Evolutionary conservation across 2,113 vertebrate species (phyloP).

Genomic region (Oxyruncus cristatus): DNA sequence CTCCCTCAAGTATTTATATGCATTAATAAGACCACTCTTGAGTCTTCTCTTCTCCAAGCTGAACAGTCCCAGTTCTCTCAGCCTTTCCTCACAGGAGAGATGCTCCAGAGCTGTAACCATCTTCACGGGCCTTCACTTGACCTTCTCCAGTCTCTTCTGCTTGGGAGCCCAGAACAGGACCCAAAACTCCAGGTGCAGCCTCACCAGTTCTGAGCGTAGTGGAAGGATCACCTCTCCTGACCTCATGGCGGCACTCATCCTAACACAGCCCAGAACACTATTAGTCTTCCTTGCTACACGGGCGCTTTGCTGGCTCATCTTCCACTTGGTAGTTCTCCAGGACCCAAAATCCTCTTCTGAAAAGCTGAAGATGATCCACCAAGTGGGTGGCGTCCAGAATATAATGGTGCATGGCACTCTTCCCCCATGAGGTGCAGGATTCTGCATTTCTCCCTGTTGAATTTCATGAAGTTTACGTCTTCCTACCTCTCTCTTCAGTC

Average conservation of each 20-base stretch:
- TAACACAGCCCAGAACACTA: not conserved
- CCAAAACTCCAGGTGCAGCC: not conserved
- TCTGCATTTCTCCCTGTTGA: not conserved
- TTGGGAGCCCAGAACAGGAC: not conserved
- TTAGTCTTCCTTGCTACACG: not conserved
- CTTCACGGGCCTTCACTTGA: not conserved
- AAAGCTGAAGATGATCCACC: not conserved
- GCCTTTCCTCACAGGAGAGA: not conserved
- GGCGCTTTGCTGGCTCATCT: rapidly evolving
- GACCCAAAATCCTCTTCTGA: not conserved
- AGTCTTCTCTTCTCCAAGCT: not conserved
- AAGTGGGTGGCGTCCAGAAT: not conserved
- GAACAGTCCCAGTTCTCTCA: not conserved
- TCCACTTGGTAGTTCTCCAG: not conserved
- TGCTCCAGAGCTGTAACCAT: not conserved
- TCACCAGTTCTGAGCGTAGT: not conserved
- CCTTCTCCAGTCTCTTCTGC: not conserved
- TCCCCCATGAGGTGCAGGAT: not conserved
- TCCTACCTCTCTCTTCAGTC: not conserved
- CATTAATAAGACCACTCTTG: not conserved
- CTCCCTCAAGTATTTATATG: not conserved
- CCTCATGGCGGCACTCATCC: not conserved
- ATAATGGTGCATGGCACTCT: not conserved
- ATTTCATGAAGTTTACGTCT: not conserved
- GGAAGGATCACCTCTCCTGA: not conserved